Percentiles rank a stretch among this genome's conserved stretches.
phyloP scores from a whole-genome alignment of 2,113 vertebrate genomes.

The Actenoides lindsayi region DNA sequence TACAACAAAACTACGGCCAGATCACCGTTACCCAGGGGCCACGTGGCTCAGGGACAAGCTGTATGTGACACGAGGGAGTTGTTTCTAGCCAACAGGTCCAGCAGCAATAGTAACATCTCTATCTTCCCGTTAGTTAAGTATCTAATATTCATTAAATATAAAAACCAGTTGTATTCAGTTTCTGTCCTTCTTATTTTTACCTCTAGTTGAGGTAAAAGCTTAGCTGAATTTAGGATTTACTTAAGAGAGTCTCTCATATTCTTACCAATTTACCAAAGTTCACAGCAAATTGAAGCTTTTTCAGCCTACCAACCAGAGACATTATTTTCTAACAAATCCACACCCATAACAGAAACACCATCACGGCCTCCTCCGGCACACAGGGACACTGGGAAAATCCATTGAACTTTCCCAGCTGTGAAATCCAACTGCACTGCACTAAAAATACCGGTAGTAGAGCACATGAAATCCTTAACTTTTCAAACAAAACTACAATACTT shows the following conservation, averaged over 20 bases:
- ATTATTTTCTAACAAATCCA: background rate
- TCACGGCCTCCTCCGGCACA: no score
- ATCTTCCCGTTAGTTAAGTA: background rate
- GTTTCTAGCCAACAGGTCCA: background rate
- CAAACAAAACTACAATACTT: slow-evolving; percentile 63
- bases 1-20: background rate
- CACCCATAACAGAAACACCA: rapidly evolving
- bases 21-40: rapidly evolving
- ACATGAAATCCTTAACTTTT: rapidly evolving
- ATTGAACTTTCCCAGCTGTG: background rate
- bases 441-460: background rate
- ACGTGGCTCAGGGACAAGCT: rapidly evolving
- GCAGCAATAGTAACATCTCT: background rate
- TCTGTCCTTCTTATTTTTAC: background rate
- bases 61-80: rapidly evolving
- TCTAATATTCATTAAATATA: background rate
- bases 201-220: background rate
- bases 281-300: background rate
- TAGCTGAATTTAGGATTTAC: background rate
- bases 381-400: background rate
- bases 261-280: background rate
- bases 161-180: background rate
- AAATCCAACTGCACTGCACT: background rate
- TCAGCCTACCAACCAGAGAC: background rate
- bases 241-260: background rate